Percentiles rank a stretch among this genome's conserved stretches.
Conservation (phyloP, 2,113 vertebrate species). For the Garra rufa region DNA sequence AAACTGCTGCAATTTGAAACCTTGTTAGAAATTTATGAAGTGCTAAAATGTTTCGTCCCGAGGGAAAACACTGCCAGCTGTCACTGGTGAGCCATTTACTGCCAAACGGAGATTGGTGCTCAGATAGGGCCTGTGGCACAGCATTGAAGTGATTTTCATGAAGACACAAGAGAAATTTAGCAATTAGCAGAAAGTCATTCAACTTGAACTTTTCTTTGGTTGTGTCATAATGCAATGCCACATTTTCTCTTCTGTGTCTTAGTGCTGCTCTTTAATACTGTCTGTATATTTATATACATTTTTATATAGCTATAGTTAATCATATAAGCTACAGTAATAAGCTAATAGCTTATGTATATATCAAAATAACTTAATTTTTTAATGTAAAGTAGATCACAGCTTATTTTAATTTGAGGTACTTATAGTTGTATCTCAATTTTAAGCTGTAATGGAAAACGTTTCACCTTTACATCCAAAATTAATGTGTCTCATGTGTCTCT, state of each 20-base stretch:
- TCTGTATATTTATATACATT: neutral
- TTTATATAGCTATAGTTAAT: too few species aligned
- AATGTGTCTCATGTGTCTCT: neutral
- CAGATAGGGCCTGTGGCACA: conserved; percentile 54
- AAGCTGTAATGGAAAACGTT: neutral
- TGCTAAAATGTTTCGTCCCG: conserved; percentile 97
- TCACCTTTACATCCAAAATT: neutral
- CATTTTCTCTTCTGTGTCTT: neutral
- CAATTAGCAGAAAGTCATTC: conserved; percentile 65
- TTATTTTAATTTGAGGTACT: neutral
- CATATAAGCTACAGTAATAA: too few species aligned
- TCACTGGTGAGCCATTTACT: conserved; percentile 79
- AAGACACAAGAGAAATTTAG: conserved; percentile 68
- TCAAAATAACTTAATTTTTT: too few species aligned
- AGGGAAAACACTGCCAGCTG: conserved; percentile 90
- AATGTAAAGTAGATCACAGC: too few species aligned
- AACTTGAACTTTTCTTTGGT: neutral
- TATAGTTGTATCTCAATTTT: neutral
- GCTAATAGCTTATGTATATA: too few species aligned
- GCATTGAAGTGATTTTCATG: neutral
- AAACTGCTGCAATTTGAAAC: conserved; percentile 92
- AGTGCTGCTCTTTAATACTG: neutral
- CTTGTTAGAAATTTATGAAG: conserved; percentile 99
- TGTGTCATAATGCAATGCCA: neutral
- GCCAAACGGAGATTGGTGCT: conserved; percentile 69